Percentiles rank a stretch among this genome's conserved stretches.
Evolutionary conservation across 2,797 vertebrate species (phyloP).

Genomic region (Heteromormyrus szaboi): DNA sequence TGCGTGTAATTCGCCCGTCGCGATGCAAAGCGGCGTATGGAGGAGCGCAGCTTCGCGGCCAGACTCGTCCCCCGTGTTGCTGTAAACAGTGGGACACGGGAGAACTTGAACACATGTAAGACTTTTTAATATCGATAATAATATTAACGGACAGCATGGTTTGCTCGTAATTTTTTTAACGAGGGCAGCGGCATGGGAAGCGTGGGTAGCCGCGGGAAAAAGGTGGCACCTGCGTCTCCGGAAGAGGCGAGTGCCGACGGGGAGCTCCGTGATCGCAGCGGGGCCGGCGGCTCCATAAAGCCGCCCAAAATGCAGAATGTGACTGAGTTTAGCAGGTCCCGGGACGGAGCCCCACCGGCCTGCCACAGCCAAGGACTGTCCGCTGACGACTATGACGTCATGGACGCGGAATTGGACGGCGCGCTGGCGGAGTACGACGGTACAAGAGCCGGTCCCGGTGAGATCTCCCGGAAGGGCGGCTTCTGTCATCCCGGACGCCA

Average conservation of each 20-base stretch:
- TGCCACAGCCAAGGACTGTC: constrained; percentile 51
- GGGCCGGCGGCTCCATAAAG: constrained; percentile 31
- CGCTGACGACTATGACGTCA: constrained; percentile 42
- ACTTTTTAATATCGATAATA: neutral
- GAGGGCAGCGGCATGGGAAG: constrained; percentile 52
- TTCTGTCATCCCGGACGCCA: constrained; percentile 47
- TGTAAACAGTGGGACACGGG: neutral
- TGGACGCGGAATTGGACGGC: constrained; percentile 41
- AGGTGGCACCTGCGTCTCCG: constrained; percentile 55
- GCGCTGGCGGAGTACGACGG: constrained; percentile 37
- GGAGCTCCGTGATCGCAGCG: constrained; percentile 25
- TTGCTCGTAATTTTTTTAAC: neutral
- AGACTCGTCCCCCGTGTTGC: neutral
- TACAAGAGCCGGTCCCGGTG: constrained; percentile 23
- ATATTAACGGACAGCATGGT: neutral
- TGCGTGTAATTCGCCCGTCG: neutral
- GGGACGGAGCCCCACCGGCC: constrained; percentile 39
- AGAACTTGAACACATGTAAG: neutral
- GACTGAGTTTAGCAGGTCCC: constrained; percentile 29
- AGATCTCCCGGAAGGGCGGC: constrained; percentile 40
- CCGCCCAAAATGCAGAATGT: constrained; percentile 29
- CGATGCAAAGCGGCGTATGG: neutral
- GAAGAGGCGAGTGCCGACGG: constrained; percentile 33
- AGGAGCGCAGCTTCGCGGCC: neutral
- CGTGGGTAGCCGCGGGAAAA: constrained; percentile 58